These are phyloP conservation scores for Trachemys scripta DNA, from an alignment of 2,113 vertebrate genomes.

Conservation along the genomic window DNA sequence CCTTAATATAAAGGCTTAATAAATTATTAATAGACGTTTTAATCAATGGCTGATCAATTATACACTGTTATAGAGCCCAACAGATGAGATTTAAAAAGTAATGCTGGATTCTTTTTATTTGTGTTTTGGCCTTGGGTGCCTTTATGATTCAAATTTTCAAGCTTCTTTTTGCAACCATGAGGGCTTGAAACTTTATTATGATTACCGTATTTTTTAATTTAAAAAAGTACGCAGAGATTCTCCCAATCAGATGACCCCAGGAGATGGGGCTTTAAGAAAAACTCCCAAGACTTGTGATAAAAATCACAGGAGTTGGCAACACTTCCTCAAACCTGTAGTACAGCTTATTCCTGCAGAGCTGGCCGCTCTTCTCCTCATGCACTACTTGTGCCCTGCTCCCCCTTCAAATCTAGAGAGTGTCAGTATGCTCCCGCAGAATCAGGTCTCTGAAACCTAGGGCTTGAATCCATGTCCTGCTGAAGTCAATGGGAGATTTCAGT, in stretches of 20 bases:
- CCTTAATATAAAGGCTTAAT: slow-evolving; percentile 13
- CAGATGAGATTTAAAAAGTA: background rate
- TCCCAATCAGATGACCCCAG: background rate
- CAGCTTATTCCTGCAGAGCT: background rate
- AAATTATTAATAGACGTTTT: background rate
- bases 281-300: background rate
- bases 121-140: too few species aligned
- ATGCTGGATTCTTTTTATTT: background rate
- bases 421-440: background rate
- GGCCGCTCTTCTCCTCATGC: background rate
- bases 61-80: slow-evolving; percentile 2
- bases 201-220: background rate
- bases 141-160: background rate
- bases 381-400: background rate
- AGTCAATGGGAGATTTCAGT: background rate
- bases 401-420: background rate
- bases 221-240: background rate
- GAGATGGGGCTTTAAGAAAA: background rate
- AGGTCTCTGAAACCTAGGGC: background rate
- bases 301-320: background rate
- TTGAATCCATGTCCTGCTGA: background rate
- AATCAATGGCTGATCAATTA: slow-evolving; percentile 47
- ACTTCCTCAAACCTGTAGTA: background rate
- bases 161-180: background rate
- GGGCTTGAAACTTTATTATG: background rate